These are phyloP conservation scores for Oasisia sp. DNA, from an alignment of 2,888 invertebrate species.

Conservation along the genomic window DNA sequence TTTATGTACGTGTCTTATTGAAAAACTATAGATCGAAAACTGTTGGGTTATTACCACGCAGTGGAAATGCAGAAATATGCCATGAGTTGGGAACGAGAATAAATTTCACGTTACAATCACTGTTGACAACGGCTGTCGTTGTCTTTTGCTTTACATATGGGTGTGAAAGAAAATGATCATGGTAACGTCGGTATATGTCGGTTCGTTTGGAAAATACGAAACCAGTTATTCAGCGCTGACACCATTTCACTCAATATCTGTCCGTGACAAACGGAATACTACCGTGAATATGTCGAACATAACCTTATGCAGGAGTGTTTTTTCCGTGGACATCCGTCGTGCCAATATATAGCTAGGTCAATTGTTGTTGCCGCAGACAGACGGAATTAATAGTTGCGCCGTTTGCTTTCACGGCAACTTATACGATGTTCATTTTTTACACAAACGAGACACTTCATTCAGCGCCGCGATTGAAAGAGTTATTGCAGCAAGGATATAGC, in stretches of 20 bases:
- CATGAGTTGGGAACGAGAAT: no score
- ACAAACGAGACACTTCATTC: not conserved
- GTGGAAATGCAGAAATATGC: no score
- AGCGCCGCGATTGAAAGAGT: not conserved
- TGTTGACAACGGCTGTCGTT: no score
- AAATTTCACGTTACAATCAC: no score
- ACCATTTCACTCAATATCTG: not conserved
- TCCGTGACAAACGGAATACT: not conserved
- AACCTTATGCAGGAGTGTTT: no score
- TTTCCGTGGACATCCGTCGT: not conserved
- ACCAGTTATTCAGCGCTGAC: not conserved
- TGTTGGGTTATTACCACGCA: no score
- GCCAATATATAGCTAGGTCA: not conserved
- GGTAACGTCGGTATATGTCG: not conserved
- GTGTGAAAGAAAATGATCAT: no score
- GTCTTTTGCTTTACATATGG: no score
- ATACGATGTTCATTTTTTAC: not conserved
- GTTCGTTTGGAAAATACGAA: not conserved
- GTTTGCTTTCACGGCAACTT: not conserved
- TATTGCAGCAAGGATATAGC: not conserved
- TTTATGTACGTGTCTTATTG: no score
- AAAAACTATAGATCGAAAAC: no score
- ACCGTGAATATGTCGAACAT: not conserved
- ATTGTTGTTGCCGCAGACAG: not conserved
- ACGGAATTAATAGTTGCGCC: not conserved